Evolutionary conservation across 2,113 vertebrate species (phyloP), one percentile per base, ranked within the genome.

Genomic region (Elephantulus edwardii): DNA sequence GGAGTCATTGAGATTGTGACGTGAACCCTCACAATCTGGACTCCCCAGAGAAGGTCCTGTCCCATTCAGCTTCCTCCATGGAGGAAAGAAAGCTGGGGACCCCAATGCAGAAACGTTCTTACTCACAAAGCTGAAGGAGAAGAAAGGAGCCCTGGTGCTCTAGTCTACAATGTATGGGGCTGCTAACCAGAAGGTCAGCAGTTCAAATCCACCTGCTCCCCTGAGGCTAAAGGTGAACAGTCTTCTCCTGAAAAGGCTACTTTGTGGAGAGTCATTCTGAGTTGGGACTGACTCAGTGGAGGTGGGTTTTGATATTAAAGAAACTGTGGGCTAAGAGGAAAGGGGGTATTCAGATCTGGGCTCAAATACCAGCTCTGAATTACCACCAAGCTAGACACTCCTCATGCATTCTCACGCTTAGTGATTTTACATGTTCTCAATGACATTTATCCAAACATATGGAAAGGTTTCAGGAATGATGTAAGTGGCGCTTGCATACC

Each of bases 331-430:
- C 24, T 33, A 26, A n/a, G 70, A 83, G 58, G 52, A 24, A 71
- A 78, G 40, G 24, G 33, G 48, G n/a, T 50, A 68, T 83, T 89
- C 13, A n/a, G 40, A 28, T 58, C 46, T 74, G 7, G 30, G 70
- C 50, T 71, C 68, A 72, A 72, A 87, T 46, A 54, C 46, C 50
- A 74, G 8, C 56, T 86, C 60, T 38, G 44, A 54, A 33, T 92
- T 26, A 70, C 70, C 83, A 54, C 33, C 56, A 30, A 22, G 33
- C 35, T 56, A 56, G 48, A 64, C 8, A 16, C 52, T 86, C 78
- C 60, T 28, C 66, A 79, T 83, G 46, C 62, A 82, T 26, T 16
- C 60, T 26, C 44, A 17, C 19, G 0, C 56, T 60, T 52, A 52
- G 82, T 79, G 13, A 30, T 64, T 48, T 44, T 62, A 54, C 77